Base-by-base conservation (phyloP, 2,113 vertebrate species). In the Thinocorus orbignyianus region DNA sequence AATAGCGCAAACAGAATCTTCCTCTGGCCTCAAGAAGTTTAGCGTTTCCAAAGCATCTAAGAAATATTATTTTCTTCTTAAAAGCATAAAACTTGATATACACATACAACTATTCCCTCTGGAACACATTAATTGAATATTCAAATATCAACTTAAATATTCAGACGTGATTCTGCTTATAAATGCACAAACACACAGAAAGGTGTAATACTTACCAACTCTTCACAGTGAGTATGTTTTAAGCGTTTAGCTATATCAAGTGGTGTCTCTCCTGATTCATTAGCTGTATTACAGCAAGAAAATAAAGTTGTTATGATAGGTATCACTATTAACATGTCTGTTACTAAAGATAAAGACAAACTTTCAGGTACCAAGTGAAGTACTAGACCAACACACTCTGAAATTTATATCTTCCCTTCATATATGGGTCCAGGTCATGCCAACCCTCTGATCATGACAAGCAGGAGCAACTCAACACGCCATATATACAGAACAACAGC, bases 221-320 rank as follows among this genome's bases (percentile, higher is more conserved):
- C 99, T 92, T 99, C 99, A 66, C 99, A 99, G 97, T 98, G 98
- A 49, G 97, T 93, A 51, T 99, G 99, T 66, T 98, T 98, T 44
- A 99, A 98, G n/a, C 99, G 98, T 88, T 93, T 98, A 46, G 99
- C 99, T 33, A 99, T 98, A 95, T 99, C 99, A 96, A 99, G 97
- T 1, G 99, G 97, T 0, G 99, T 99, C 96, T 99, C 99, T 92
- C 99, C 99, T 0, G 98, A 98, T 94, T 99, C 99, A 22, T 99
- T 99, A 10, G 98, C 99, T 99, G 66, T 19, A 95, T 93, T 90
- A 83, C 82, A 97, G 80, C 81, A 95, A 81, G 49, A 80, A 94
- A 91, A 92, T 37, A 91, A 82, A 80, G n/a, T 77, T 31, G 31
- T 10, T 33, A 86, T 68, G 23, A 80, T 17, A 70, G 33, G 28